phyloP scores from a whole-genome alignment of 2,113 vertebrate genomes.

The Vimba vimba region DNA sequence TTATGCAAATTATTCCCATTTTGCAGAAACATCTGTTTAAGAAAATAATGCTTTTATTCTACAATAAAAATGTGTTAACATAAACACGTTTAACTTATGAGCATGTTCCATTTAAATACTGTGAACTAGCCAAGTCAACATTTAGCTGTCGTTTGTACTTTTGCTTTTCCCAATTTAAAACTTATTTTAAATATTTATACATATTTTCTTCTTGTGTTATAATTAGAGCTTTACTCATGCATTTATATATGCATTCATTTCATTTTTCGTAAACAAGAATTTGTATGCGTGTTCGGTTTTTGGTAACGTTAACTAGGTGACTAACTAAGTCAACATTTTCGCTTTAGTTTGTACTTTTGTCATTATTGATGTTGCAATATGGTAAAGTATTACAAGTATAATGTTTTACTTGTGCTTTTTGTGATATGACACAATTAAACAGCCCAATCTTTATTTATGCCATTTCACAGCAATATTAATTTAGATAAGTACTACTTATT shows the following conservation, averaged over 20 bases:
- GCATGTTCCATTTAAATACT: too few species aligned
- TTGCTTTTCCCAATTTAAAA: too few species aligned
- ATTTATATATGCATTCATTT: too few species aligned
- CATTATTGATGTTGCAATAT: background rate
- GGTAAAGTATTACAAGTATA: background rate
- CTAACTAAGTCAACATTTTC: too few species aligned
- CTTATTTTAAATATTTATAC: too few species aligned
- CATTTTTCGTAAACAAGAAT: too few species aligned
- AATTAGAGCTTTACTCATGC: too few species aligned
- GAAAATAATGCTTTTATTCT: background rate
- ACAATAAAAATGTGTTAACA: background rate
- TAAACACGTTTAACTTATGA: background rate
- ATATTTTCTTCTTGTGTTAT: too few species aligned
- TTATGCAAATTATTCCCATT: background rate
- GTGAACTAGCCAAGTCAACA: background rate
- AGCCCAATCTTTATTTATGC: background rate
- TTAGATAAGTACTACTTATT: background rate
- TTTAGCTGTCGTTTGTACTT: background rate
- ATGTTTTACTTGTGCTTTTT: too few species aligned
- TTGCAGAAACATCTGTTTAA: background rate
- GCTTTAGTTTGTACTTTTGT: background rate
- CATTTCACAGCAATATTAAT: background rate
- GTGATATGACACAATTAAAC: background rate
- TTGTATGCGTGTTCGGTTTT: too few species aligned
- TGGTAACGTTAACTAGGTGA: too few species aligned